Percentiles rank a stretch among this genome's conserved stretches.
phyloP scores from a whole-genome alignment of 2,113 vertebrate genomes.

The Sula dactylatra region DNA sequence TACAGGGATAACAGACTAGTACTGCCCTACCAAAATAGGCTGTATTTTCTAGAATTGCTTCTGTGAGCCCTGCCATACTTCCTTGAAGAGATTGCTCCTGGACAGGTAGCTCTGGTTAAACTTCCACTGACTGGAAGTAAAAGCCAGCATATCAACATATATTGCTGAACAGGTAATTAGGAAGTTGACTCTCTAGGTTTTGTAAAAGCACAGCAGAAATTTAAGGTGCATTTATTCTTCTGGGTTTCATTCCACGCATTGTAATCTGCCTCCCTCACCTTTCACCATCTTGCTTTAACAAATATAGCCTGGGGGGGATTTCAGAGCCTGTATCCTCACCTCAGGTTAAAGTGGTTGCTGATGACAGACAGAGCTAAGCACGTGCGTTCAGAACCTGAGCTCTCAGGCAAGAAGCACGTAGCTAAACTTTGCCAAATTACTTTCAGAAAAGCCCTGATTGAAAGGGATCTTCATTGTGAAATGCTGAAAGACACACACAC shows the following conservation, averaged over 20 bases:
- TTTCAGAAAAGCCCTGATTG: constrained; percentile 24
- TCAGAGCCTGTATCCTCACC: not conserved
- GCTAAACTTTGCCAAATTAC: constrained; percentile 13
- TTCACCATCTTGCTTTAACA: constrained; percentile 22
- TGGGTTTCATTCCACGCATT: constrained; percentile 10
- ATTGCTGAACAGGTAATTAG: not conserved
- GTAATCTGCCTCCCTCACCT: constrained; percentile 32
- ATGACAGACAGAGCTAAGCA: constrained; percentile 46
- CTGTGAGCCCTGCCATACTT: not conserved
- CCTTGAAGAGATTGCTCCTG: not conserved
- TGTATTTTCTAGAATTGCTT: not conserved
- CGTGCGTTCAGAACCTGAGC: not conserved
- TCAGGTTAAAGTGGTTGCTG: constrained; percentile 44
- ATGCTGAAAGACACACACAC: constrained; percentile 29
- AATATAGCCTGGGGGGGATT: not conserved
- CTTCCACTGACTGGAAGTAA: not conserved
- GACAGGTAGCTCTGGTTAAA: not conserved
- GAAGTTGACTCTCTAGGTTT: rapidly evolving
- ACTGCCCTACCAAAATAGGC: not conserved
- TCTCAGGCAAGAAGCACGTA: not conserved
- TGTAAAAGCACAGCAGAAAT: not conserved
- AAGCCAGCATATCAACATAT: not conserved
- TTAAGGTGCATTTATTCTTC: not conserved
- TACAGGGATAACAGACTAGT: not conserved
- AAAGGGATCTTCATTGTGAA: constrained; percentile 46